These are phyloP conservation scores for Lepidurus apus DNA, from an alignment of 1,140 invertebrate species.

Conservation along the genomic window DNA sequence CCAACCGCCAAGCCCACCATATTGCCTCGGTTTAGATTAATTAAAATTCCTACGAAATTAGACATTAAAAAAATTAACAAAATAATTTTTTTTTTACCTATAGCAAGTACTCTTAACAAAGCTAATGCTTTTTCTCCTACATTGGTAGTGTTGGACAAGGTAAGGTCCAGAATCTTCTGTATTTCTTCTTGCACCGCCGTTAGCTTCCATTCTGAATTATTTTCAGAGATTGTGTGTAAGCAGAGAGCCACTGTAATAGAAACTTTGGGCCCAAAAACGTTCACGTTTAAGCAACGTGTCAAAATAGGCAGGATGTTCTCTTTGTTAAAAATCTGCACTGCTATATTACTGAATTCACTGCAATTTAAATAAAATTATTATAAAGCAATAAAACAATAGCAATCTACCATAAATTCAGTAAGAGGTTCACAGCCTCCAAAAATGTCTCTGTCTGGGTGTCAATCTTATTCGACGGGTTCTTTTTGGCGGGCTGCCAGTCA, in stretches of 20 bases:
- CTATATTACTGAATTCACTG: conserved; percentile 54
- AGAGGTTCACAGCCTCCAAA: conserved; percentile 57
- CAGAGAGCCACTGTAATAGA: conserved; percentile 56
- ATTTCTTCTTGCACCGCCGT: not conserved
- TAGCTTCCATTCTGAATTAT: conserved; percentile 39
- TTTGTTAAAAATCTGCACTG: conserved; percentile 59
- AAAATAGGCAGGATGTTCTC: conserved; percentile 59
- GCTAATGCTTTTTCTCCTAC: not conserved
- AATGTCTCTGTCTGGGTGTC: conserved; percentile 60
- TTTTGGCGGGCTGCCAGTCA: conserved; percentile 30
- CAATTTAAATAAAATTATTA: conserved; percentile 38
- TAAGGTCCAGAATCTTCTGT: not conserved
- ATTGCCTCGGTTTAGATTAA: not conserved
- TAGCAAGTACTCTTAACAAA: not conserved
- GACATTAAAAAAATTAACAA: not conserved
- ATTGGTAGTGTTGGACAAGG: not conserved
- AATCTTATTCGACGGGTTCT: conserved; percentile 40
- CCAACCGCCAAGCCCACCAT: not conserved
- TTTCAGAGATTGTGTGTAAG: conserved; percentile 60
- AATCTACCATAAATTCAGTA: conserved; percentile 61
- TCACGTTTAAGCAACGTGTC: conserved; percentile 55
- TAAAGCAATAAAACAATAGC: not conserved
- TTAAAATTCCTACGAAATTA: not conserved
- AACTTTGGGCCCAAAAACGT: conserved; percentile 56
- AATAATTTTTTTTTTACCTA: not conserved